Conservation (phyloP, 2,888 invertebrate species). For the Iselma pallidipennis region DNA sequence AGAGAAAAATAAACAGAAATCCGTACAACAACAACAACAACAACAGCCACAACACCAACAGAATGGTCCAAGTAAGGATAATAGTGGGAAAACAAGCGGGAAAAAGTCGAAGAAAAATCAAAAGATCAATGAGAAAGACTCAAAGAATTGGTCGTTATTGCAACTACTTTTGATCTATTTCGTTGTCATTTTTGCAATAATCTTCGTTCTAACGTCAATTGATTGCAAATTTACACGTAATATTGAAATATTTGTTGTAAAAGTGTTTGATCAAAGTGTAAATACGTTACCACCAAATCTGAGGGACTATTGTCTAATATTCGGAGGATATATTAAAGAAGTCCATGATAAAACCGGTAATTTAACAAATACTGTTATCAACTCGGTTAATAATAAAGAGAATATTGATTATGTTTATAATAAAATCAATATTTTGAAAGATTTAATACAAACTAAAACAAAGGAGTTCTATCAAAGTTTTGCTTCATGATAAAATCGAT, state of each 20-base stretch:
- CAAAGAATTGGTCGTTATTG: slow-evolving; percentile 17
- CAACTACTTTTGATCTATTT: slow-evolving; percentile 24
- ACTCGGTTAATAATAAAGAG: slow-evolving; percentile 25
- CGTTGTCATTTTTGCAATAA: slow-evolving; percentile 21
- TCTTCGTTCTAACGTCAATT: slow-evolving; percentile 41
- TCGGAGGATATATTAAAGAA: slow-evolving; percentile 28
- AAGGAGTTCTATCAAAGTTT: background rate
- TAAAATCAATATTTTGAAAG: slow-evolving; percentile 1
- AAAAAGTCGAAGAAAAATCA: slow-evolving; percentile 29
- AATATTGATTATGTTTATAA: slow-evolving; percentile 18
- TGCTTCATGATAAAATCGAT: background rate
- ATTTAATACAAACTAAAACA: background rate
- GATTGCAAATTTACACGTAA: slow-evolving; percentile 31
- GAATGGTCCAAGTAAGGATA: slow-evolving; percentile 16
- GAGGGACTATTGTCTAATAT: slow-evolving; percentile 27
- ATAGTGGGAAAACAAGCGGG: background rate
- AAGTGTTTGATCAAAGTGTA: slow-evolving; percentile 30
- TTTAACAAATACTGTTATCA: slow-evolving; percentile 23
- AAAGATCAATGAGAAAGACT: slow-evolving; percentile 20
- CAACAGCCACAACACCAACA: slow-evolving; percentile 5
- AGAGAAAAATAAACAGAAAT: slow-evolving; percentile 37
- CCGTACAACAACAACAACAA: slow-evolving; percentile 7
- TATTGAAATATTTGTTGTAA: slow-evolving; percentile 33
- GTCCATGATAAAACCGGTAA: slow-evolving; percentile 35
- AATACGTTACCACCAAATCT: slow-evolving; percentile 32